A percentile compares a stretch with the other conserved stretches of the same genome.
Evolutionary conservation across 2,888 invertebrate genomes (phyloP).

Genomic region (Habrosyne pyritoides): DNA sequence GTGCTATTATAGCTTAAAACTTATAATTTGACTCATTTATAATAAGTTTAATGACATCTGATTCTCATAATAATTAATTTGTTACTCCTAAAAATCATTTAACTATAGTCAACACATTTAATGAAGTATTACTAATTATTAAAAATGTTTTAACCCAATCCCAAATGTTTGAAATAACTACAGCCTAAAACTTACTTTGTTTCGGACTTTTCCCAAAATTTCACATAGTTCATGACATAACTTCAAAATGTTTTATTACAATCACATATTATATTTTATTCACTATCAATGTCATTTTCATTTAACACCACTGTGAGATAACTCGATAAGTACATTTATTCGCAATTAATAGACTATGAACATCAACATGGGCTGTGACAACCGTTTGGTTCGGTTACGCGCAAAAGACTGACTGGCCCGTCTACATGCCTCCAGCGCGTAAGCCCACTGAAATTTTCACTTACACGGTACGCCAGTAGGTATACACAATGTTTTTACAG

Average conservation of each 20-base stretch:
- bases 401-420: background rate
- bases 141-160: too few species aligned
- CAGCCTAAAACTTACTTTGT: background rate
- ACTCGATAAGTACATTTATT: background rate
- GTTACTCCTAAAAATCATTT: too few species aligned
- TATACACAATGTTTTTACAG: conserved; percentile 1
- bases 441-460: conserved; percentile 2
- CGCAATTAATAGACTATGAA: background rate
- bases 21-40: too few species aligned
- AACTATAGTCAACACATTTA: too few species aligned
- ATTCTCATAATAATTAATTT: too few species aligned
- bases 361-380: background rate
- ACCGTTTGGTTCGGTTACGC: background rate
- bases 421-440: background rate
- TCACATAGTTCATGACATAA: background rate
- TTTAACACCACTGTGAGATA: background rate
- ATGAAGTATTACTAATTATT: too few species aligned
- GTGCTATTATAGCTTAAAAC: too few species aligned
- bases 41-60: too few species aligned
- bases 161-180: background rate
- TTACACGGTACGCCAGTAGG: background rate
- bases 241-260: background rate
- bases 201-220: background rate
- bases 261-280: background rate
- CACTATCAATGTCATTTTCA: background rate